Base-by-base conservation (phyloP, 2,797 vertebrate species). In the Champsocephalus gunnari region DNA sequence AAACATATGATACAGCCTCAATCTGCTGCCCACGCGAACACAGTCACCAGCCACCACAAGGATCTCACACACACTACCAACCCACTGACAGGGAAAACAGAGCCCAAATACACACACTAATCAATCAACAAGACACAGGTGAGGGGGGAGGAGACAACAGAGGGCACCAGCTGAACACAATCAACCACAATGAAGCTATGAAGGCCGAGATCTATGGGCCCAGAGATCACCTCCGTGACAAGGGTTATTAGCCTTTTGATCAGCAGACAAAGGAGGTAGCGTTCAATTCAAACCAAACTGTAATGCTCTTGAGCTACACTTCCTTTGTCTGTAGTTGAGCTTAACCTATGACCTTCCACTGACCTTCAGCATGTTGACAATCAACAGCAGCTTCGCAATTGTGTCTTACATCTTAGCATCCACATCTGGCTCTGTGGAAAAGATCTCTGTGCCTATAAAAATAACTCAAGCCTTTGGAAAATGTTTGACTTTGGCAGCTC, bases 321-420 rank as follows among this genome's bases (percentile, higher is more conserved):
- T 34, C 9, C 13, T 17, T 32, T 12, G 2, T 56, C 24, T 43
- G 69, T 4, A 45, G 48, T 48, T 50, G 38, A 57, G 32, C 41
- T 16, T 47, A 28, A 54, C 58, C 65, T 62, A 4, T 61, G 57
- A 75, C 73, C 50, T 55, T 19, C 28, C 19, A 4, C 41, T 10
- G 24, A 55, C 51, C 61, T 73, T 10, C 53, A 9, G 13, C 14
- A 32, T 49, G 17, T 21, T 66, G 21, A 45, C 43, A 55, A 47
- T 68, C n/a, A 48, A 14, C 28, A 59, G 71, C 61, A 60, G 72
- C 24, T 74, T 74, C 38, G 24, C 55, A 44, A 24, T 17, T 7
- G 56, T 47, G 1, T 60, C 1, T 14, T 44, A 38, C 47, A 55
- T 67, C 64, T 48, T 54, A 2, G n/a, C 43, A 3, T 13, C 21